These are phyloP conservation scores for Pristis pectinata DNA, from an alignment of 2,797 vertebrate genomes.

Conservation along the genomic window DNA sequence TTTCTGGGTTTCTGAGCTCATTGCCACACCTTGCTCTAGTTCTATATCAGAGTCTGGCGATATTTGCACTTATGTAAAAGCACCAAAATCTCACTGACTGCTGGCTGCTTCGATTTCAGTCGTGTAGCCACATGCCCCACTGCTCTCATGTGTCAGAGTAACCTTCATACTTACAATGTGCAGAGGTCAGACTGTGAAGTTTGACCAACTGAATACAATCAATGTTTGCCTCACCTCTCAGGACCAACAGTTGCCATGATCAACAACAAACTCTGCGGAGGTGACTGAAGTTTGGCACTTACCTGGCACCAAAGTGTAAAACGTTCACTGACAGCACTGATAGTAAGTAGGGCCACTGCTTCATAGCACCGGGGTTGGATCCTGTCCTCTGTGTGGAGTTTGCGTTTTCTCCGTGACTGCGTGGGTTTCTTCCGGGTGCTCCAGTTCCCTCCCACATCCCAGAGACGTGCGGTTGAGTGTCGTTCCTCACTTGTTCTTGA, in stretches of 20 bases:
- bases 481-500: too few species aligned
- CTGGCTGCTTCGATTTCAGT: not conserved
- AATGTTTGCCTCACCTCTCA: not conserved
- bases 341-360: too few species aligned
- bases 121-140: not conserved
- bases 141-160: not conserved
- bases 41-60: not conserved
- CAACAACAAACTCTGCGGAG: not conserved
- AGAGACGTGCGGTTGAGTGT: too few species aligned
- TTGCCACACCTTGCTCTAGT: not conserved
- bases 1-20: too few species aligned
- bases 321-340: too few species aligned
- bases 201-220: not conserved
- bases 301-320: too few species aligned
- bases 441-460: too few species aligned
- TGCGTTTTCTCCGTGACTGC: too few species aligned
- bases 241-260: not conserved
- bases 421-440: too few species aligned
- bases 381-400: too few species aligned
- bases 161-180: not conserved
- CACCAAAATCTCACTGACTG: not conserved
- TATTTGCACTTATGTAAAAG: not conserved
- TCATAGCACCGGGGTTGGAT: too few species aligned
- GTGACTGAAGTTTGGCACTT: not conserved
- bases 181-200: not conserved